These are phyloP conservation scores for Rhinogobio ventralis DNA, from an alignment of 2,797 vertebrate species.

Conservation along the genomic window DNA sequence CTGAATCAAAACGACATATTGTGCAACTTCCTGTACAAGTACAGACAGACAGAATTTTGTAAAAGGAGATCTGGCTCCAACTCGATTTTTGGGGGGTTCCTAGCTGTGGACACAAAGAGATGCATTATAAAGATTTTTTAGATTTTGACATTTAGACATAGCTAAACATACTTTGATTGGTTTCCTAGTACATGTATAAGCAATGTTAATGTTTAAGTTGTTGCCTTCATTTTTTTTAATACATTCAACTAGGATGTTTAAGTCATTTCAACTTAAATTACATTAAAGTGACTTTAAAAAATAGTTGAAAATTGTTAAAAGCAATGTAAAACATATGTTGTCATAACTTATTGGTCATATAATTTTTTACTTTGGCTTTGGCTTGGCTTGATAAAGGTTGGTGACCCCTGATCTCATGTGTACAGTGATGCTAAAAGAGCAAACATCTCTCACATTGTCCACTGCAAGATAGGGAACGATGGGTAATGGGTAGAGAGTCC, in stretches of 20 bases:
- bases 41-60: not conserved
- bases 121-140: not conserved
- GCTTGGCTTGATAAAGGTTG: not conserved
- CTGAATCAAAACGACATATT: not conserved
- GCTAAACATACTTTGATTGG: not conserved
- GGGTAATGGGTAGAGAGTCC: not conserved
- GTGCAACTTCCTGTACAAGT: conserved; percentile 19
- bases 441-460: conserved; percentile 1
- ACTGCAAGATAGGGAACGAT: conserved; percentile 15
- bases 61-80: not conserved
- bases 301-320: too few relatives aligned
- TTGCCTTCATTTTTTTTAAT: too few relatives aligned
- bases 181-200: not conserved
- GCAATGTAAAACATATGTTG: too few relatives aligned
- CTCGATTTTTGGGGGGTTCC: too few relatives aligned
- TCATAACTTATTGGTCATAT: too few relatives aligned
- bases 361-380: too few relatives aligned
- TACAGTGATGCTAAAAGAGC: conserved; percentile 5
- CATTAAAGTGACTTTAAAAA: too few relatives aligned
- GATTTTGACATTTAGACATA: not conserved
- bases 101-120: not conserved
- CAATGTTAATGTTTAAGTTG: not conserved
- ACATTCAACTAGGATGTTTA: too few relatives aligned
- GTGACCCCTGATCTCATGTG: not conserved
- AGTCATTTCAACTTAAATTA: too few relatives aligned